Conservation (phyloP, 2,797 vertebrate genomes). For the Rhodeus uyekii region DNA sequence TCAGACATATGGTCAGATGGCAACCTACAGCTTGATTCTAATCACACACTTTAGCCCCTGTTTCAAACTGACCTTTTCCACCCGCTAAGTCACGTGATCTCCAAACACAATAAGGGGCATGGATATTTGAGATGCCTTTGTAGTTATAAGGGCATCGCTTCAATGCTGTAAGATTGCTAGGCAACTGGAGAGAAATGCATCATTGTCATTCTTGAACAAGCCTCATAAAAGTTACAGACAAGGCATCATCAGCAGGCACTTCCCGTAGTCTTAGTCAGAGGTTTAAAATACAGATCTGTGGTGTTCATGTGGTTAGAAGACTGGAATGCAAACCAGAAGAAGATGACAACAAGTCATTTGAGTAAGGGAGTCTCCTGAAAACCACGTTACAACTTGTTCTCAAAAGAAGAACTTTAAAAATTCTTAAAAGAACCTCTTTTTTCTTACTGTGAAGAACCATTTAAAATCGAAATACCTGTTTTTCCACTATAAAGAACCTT, state of each 20-base stretch:
- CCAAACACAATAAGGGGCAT: conserved; percentile 28
- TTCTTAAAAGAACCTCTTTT: background rate
- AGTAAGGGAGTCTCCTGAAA: background rate
- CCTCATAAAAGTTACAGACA: background rate
- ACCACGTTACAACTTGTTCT: background rate
- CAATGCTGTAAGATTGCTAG: conserved; percentile 26
- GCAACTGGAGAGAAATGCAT: conserved; percentile 22
- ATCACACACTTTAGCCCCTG: conserved; percentile 35
- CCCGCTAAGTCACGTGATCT: conserved; percentile 32
- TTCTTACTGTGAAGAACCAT: background rate
- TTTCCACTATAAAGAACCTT: background rate
- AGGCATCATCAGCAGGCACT: background rate
- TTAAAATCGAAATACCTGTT: background rate
- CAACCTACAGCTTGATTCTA: conserved; percentile 32
- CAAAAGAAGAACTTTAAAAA: background rate
- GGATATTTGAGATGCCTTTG: conserved; percentile 40
- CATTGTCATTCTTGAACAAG: conserved; percentile 23
- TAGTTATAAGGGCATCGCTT: conserved; percentile 22
- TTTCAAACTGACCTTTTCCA: conserved; percentile 45
- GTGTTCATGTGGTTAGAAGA: background rate
- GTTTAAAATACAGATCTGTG: background rate
- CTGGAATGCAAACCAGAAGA: background rate
- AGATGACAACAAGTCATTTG: background rate
- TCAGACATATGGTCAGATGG: background rate
- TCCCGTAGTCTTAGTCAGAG: background rate